These are phyloP conservation scores for Hipparchia sbordonii DNA, from an alignment of 2,888 invertebrate species.

Conservation along the genomic window DNA sequence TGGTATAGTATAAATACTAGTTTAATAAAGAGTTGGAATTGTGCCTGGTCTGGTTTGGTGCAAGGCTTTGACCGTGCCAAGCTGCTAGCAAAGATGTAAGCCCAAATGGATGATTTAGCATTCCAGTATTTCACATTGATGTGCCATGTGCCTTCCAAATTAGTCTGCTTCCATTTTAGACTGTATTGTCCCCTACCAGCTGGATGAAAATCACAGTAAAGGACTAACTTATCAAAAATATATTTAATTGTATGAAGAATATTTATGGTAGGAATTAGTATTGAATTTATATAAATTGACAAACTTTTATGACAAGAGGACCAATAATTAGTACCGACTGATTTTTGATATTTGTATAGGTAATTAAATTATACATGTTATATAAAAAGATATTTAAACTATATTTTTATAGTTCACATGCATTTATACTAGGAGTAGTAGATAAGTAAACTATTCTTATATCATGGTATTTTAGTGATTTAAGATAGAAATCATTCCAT, in stretches of 20 bases:
- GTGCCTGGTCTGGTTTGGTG: too few species aligned
- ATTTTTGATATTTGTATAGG: slow-evolving; percentile 10
- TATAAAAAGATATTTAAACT: slow-evolving; percentile 1
- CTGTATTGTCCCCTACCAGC: too few species aligned
- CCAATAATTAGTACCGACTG: slow-evolving; percentile 28
- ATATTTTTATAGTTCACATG: slow-evolving; percentile 20
- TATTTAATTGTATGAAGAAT: neutral
- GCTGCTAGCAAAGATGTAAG: too few species aligned
- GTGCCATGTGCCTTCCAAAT: too few species aligned
- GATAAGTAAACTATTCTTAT: neutral
- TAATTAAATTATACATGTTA: slow-evolving; percentile 6
- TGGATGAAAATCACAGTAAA: too few species aligned
- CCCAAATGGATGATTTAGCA: too few species aligned
- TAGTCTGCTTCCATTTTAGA: too few species aligned
- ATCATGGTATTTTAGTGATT: neutral
- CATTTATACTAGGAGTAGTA: slow-evolving; percentile 6
- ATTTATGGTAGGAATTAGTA: slow-evolving; percentile 2
- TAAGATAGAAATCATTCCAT: too few species aligned
- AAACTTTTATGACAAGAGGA: slow-evolving; percentile 18
- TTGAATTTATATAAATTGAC: neutral
- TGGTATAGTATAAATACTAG: neutral
- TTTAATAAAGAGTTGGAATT: neutral
- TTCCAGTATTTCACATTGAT: too few species aligned
- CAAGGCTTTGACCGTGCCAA: too few species aligned
- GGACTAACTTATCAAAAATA: too few species aligned